Percentiles rank a stretch among this genome's conserved stretches.
These are phyloP conservation scores for Syngnathus typhle DNA, from an alignment of 2,113 vertebrate species.

Conservation along the genomic window DNA sequence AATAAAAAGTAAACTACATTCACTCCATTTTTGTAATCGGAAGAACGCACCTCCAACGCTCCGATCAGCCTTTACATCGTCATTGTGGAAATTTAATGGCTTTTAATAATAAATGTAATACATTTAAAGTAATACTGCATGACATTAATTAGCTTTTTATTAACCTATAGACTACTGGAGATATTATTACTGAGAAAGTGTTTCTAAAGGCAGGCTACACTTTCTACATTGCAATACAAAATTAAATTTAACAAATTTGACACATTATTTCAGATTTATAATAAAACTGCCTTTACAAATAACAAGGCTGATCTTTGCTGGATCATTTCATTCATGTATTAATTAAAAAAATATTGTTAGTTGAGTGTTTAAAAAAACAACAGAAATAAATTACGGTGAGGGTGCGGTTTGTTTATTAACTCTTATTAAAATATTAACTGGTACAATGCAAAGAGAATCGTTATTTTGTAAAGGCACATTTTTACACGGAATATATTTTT, in stretches of 20 bases:
- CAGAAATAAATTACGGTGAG: too few species aligned
- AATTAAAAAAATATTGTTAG: background rate
- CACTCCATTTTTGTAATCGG: background rate
- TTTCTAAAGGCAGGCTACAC: background rate
- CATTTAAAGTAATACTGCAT: too few species aligned
- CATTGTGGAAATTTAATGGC: background rate
- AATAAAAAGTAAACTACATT: background rate
- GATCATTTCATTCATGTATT: background rate
- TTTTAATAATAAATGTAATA: background rate
- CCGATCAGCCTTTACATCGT: background rate
- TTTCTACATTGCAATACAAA: background rate
- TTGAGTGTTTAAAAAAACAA: too few species aligned
- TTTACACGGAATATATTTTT: too few species aligned
- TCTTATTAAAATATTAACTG: too few species aligned
- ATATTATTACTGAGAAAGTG: background rate
- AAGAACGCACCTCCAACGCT: background rate
- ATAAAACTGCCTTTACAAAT: background rate
- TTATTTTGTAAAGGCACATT: too few species aligned
- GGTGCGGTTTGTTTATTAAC: too few species aligned
- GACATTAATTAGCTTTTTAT: background rate
- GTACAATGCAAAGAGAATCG: too few species aligned
- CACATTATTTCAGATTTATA: too few species aligned
- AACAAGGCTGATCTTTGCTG: background rate
- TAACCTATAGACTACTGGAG: background rate
- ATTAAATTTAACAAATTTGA: background rate